Conservation (phyloP, 2,113 vertebrate species). For the Amphilophus citrinellus region DNA sequence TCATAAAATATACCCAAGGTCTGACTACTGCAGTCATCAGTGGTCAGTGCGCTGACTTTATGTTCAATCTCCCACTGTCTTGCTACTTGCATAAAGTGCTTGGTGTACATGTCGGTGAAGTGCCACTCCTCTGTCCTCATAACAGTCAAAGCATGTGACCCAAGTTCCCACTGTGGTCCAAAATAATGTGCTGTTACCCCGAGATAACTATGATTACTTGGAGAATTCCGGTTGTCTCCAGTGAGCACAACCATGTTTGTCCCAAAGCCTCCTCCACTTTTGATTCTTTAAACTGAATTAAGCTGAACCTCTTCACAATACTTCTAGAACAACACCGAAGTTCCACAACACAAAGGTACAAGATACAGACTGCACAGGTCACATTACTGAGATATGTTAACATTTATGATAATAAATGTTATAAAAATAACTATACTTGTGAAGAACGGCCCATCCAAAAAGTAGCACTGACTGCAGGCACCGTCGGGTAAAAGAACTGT, state of each 20-base stretch:
- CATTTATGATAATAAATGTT: too few species aligned
- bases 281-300: background rate
- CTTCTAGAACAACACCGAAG: background rate
- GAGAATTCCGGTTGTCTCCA: background rate
- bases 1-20: too few species aligned
- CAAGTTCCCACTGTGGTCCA: conserved; percentile 1
- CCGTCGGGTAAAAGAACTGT: background rate
- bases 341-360: background rate
- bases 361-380: background rate
- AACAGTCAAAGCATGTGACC: background rate
- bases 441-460: background rate
- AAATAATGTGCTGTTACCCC: background rate
- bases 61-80: too few species aligned
- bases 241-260: background rate
- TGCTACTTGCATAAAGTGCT: background rate
- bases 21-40: too few species aligned
- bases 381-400: background rate
- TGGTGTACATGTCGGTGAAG: background rate
- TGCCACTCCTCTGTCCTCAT: background rate
- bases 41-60: too few species aligned
- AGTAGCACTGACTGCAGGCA: background rate
- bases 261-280: background rate
- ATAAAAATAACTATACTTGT: background rate
- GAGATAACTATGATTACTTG: background rate
- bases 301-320: too few species aligned